These are phyloP conservation scores for Campylorhamphus procurvoides DNA, from an alignment of 2,113 vertebrate species.

Conservation along the genomic window DNA sequence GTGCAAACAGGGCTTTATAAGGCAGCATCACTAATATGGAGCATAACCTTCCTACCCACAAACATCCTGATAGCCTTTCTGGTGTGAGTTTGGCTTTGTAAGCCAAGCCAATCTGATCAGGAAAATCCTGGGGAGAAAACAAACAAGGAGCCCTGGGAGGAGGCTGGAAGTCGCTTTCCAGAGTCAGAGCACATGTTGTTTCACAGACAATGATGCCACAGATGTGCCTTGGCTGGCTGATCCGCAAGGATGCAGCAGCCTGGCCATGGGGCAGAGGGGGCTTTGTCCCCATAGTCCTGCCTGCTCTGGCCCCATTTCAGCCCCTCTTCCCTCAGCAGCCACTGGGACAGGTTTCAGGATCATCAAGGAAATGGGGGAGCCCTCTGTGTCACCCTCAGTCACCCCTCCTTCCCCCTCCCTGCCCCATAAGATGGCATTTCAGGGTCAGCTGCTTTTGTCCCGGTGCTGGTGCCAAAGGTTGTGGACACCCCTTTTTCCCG, in stretches of 20 bases:
- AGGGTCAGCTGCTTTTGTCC: not conserved
- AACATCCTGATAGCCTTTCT: conserved; percentile 35
- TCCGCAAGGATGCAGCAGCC: not conserved
- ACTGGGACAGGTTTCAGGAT: not conserved
- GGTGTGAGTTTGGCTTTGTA: conserved; percentile 35
- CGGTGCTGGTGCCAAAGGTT: not conserved
- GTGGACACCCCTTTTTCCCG: not conserved
- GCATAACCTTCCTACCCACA: conserved; percentile 14
- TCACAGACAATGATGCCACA: conserved; percentile 18
- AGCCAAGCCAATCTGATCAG: conserved; percentile 39
- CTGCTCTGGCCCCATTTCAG: not conserved
- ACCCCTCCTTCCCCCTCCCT: not conserved
- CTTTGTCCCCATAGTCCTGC: fast-evolving
- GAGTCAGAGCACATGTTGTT: conserved; percentile 36
- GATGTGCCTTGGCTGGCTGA: not conserved
- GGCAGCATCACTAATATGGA: conserved; percentile 25
- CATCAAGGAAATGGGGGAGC: not conserved
- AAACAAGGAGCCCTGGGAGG: not conserved
- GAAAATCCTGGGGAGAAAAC: conserved; percentile 53
- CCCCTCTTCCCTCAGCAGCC: not conserved
- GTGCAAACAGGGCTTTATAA: conserved; percentile 38
- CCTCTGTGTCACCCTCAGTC: not conserved
- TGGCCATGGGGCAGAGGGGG: not conserved
- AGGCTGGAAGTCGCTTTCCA: conserved; percentile 1
- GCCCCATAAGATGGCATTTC: not conserved